phyloP scores from a whole-genome alignment of 2,113 vertebrate genomes.

The Pseudorectes ferrugineus region DNA sequence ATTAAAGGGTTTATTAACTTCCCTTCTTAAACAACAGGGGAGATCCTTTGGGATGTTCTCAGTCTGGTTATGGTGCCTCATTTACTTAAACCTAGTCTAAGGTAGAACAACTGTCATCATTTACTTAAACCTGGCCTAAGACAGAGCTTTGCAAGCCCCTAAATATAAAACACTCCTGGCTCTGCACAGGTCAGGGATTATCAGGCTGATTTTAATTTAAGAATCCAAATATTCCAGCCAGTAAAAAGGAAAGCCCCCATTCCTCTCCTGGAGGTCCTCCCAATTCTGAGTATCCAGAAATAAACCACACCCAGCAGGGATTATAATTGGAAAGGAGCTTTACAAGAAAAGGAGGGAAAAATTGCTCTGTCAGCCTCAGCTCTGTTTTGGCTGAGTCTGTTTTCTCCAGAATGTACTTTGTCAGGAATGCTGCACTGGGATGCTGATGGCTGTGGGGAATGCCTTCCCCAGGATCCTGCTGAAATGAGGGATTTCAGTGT shows the following conservation, averaged over 20 bases:
- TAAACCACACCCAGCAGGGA: background rate
- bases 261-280: background rate
- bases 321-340: background rate
- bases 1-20: background rate
- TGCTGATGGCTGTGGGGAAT: background rate
- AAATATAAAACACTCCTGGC: background rate
- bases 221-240: background rate
- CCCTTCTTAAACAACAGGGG: background rate
- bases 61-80: background rate
- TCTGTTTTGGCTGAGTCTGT: background rate
- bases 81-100: background rate
- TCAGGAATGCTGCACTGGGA: background rate
- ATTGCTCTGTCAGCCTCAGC: slow-evolving; percentile 10
- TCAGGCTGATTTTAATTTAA: background rate
- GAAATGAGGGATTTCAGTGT: background rate
- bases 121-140: background rate
- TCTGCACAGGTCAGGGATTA: background rate
- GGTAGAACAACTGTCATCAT: background rate
- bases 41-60: background rate
- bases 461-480: background rate
- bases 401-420: background rate
- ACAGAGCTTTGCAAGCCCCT: background rate
- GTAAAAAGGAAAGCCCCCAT: background rate
- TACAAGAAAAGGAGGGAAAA: background rate
- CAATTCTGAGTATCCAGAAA: background rate